Conservation (phyloP, 2,797 vertebrate species). For the Typhlichthys eigenmanni region DNA sequence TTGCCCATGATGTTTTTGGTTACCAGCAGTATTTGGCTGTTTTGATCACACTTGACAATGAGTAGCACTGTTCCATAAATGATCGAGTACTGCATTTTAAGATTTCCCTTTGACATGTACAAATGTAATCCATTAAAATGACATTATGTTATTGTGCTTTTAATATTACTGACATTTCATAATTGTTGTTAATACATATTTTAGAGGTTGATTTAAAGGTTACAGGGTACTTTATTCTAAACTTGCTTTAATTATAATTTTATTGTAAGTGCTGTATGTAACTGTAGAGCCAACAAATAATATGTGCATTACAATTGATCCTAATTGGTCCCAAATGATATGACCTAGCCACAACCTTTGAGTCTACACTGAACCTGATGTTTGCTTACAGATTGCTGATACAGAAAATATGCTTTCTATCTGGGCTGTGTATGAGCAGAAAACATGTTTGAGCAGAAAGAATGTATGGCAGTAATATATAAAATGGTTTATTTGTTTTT, state of each 20-base stretch:
- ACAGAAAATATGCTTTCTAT: constrained; percentile 11
- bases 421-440: constrained; percentile 22
- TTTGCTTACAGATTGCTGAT: constrained; percentile 21
- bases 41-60: constrained; percentile 45
- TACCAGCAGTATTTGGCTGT: constrained; percentile 73
- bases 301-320: not conserved
- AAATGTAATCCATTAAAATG: constrained; percentile 33
- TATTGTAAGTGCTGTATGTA: constrained; percentile 5
- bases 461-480: constrained; percentile 13
- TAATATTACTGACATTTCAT: constrained; percentile 14
- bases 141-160: constrained; percentile 60
- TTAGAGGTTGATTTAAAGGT: too few relatives aligned
- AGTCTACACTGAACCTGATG: not conserved
- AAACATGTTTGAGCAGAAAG: constrained; percentile 26
- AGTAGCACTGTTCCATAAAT: constrained; percentile 18
- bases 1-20: constrained; percentile 62
- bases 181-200: constrained; percentile 13
- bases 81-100: constrained; percentile 21
- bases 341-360: not conserved
- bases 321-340: not conserved
- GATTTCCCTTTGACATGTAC: constrained; percentile 16
- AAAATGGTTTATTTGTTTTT: constrained; percentile 33
- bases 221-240: constrained; percentile 1
- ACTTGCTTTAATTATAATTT: constrained; percentile 8
- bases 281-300: constrained; percentile 14